These are phyloP conservation scores for Acanthacorydalis orientalis DNA, from an alignment of 2,888 invertebrate genomes.

Conservation along the genomic window DNA sequence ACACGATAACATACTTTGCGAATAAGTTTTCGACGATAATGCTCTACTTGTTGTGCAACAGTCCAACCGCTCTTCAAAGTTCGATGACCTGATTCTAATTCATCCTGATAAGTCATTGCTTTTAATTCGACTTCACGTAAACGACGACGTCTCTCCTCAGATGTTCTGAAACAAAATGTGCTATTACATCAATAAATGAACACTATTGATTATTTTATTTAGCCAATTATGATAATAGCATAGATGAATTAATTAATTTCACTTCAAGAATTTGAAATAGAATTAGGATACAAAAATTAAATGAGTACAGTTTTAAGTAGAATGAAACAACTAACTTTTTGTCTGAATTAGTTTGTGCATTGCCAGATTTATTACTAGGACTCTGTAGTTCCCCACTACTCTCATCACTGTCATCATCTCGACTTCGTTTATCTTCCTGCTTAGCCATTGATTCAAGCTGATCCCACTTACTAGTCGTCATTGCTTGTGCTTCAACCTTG, in stretches of 20 bases:
- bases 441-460: conserved; percentile 38
- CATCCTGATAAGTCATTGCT: conserved; percentile 90
- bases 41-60: conserved; percentile 69
- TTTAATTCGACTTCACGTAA: conserved; percentile 89
- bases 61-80: conserved; percentile 56
- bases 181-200: no score
- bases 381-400: neutral
- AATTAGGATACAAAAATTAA: no score
- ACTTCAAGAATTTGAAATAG: no score
- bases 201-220: no score
- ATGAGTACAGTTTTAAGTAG: no score
- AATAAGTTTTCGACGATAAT: conserved; percentile 76
- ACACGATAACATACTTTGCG: conserved; percentile 42
- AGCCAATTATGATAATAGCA: no score
- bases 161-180: conserved; percentile 19
- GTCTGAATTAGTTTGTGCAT: neutral
- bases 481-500: conserved; percentile 55
- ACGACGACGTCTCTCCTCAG: conserved; percentile 53
- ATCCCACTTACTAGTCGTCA: conserved; percentile 83
- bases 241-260: no score
- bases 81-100: conserved; percentile 73
- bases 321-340: neutral
- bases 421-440: conserved; percentile 23
- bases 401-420: conserved; percentile 7
- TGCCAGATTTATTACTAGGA: neutral